Conservation (phyloP, 2,888 invertebrate species). For the Harpalus rubripes region DNA sequence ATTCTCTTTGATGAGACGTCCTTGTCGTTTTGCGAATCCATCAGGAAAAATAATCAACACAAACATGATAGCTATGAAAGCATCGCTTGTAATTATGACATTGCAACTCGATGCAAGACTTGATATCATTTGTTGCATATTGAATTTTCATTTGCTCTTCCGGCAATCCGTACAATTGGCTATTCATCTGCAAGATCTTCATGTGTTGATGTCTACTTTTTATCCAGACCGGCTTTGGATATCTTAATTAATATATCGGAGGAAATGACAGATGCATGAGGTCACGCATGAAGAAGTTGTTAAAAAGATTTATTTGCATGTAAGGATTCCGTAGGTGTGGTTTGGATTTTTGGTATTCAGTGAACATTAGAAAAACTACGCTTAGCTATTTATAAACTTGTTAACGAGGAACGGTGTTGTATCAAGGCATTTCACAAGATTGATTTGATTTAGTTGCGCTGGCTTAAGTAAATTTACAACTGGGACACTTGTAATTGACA, state of each 20-base stretch:
- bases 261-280: constrained; percentile 28
- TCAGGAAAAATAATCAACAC: constrained; percentile 21
- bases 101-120: constrained; percentile 55
- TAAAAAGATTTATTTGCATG: constrained; percentile 48
- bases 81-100: constrained; percentile 58
- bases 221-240: constrained; percentile 16
- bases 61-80: constrained; percentile 55
- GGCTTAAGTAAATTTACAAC: neutral
- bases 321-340: constrained; percentile 20
- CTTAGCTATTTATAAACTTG: constrained; percentile 9
- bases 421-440: neutral
- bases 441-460: neutral
- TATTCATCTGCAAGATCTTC: constrained; percentile 52
- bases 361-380: neutral
- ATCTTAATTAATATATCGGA: constrained; percentile 44
- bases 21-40: neutral
- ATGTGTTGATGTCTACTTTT: constrained; percentile 27
- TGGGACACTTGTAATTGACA: neutral
- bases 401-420: neutral
- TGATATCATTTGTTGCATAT: constrained; percentile 61
- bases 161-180: constrained; percentile 55
- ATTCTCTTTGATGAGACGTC: constrained; percentile 38
- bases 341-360: constrained; percentile 33
- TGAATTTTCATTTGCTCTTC: constrained; percentile 61
- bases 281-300: constrained; percentile 22